Conservation (phyloP, 1,140 invertebrate genomes). For the honey bee (Apis mellifera) region Amel_HAv3.1 CM009932.2:8569001-8569500, state of each 20-base stretch:
- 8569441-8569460: background rate
- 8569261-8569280: conserved; percentile 14
- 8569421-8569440: conserved; percentile 27
- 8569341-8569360: background rate
- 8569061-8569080: background rate
- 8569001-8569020: conserved; percentile 16
- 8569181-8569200: conserved; percentile 53
- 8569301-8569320: conserved; percentile 55
- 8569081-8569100: conserved; percentile 38
- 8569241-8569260: conserved; percentile 29
- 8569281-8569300: conserved; percentile 60
- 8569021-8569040: conserved; percentile 34
- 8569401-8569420: conserved; percentile 26
- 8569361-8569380: conserved; percentile 63
- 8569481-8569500: background rate
- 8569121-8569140: conserved; percentile 24
- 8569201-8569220: conserved; percentile 59
- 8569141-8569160: background rate
- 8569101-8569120: conserved; percentile 24
- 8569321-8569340: conserved; percentile 59
- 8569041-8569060: conserved; percentile 23
- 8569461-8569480: background rate
- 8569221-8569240: conserved; percentile 68
- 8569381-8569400: conserved; percentile 44
- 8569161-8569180: conserved; percentile 51